phyloP scores from a whole-genome alignment of 2,888 invertebrate genomes.

The Zygogramma bicolorata region DNA sequence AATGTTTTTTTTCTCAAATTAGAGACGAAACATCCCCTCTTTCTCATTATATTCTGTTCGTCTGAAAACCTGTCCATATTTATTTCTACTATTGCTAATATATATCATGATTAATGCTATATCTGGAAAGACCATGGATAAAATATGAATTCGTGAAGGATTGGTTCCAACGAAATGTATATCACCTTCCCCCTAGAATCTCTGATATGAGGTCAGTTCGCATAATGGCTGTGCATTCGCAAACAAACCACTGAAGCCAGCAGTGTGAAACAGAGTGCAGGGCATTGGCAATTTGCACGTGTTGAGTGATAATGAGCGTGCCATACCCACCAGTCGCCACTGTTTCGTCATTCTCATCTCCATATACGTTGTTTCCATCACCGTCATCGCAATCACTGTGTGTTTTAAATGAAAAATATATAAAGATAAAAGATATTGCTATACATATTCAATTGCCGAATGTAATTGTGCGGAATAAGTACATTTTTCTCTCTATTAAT shows the following conservation, averaged over 20 bases:
- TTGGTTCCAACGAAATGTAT: no score
- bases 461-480: constrained; percentile 60
- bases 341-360: constrained; percentile 44
- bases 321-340: constrained; percentile 65
- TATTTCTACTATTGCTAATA: no score
- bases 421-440: constrained; percentile 61
- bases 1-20: no score
- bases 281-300: constrained; percentile 62
- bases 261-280: constrained; percentile 62
- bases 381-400: constrained; percentile 52
- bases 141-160: no score
- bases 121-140: no score
- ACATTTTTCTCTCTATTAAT: constrained; percentile 60
- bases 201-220: neutral
- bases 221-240: neutral
- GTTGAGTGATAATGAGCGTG: constrained; percentile 66
- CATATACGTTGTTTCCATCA: constrained; percentile 44
- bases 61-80: no score
- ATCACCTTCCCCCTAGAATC: neutral
- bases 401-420: constrained; percentile 48
- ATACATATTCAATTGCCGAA: constrained; percentile 48
- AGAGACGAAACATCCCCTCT: no score
- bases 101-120: no score
- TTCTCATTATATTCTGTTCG: no score
- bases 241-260: constrained; percentile 38